Percentiles rank a stretch among this genome's conserved stretches.
These are phyloP conservation scores for Myodes glareolus DNA, from an alignment of 2,113 vertebrate genomes.

Conservation along the genomic window DNA sequence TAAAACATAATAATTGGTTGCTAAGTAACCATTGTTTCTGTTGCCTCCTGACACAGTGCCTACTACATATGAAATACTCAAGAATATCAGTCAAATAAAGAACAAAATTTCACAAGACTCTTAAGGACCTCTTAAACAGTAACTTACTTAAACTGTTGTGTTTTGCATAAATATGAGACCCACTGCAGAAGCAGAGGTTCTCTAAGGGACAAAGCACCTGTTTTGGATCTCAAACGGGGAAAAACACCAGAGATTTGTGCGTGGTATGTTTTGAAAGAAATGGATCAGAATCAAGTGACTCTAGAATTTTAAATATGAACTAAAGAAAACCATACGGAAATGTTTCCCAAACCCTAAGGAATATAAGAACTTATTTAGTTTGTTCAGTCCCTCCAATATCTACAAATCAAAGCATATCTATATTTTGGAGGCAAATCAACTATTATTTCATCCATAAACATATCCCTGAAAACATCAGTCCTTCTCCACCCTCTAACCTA, in stretches of 20 bases:
- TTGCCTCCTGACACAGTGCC: background rate
- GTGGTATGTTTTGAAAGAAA: background rate
- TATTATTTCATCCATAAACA: conserved; percentile 25
- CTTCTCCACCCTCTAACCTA: background rate
- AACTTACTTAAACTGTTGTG: background rate
- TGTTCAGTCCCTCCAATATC: background rate
- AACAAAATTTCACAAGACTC: conserved; percentile 41
- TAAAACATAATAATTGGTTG: background rate
- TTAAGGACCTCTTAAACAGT: background rate
- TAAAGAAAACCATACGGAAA: background rate
- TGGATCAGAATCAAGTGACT: background rate
- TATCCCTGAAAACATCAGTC: background rate
- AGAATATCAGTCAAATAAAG: background rate
- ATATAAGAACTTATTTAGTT: conserved; percentile 1
- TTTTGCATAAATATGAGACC: background rate
- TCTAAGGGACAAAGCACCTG: background rate
- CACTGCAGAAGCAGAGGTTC: background rate
- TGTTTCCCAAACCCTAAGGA: conserved; percentile 1
- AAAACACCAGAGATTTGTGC: background rate
- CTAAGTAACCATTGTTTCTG: background rate
- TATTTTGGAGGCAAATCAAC: background rate
- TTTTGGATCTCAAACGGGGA: background rate
- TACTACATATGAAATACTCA: background rate
- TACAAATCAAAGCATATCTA: background rate
- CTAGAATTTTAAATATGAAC: background rate